Base-by-base conservation (phyloP, 1,140 invertebrate species). In the Drosophila setifemur region DNA sequence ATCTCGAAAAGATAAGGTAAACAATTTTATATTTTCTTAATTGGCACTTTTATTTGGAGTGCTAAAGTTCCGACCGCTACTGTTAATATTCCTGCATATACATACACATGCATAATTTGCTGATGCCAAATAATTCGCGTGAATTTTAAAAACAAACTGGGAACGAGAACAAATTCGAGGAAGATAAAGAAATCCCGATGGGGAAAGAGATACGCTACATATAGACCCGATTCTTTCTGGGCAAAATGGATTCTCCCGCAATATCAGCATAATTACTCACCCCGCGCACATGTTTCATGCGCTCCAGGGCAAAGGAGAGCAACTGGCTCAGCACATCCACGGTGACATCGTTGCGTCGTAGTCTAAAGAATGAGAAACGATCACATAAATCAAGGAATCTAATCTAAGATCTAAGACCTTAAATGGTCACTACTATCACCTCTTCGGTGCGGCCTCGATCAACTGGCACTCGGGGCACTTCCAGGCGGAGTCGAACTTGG, bases 381-480 rank as follows among this genome's bases (percentile, higher is more conserved):
- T 21, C 14, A 23, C 3, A 28, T 21, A n/a, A 16, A n/a, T 7
- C 1, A 1, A 7, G 26, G 18, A 50, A 14, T 11, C 6, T n/a
- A n/a, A n/a, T n/a, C n/a, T n/a, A n/a, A n/a, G n/a, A n/a, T n/a
- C n/a, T n/a, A n/a, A n/a, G n/a, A n/a, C n/a, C n/a, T n/a, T 3
- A 14, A 16, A 12, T 39, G 19, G 4, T 9, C 1, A n/a, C 1
- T 37, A 16, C 5, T 6, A 3, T 16, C 53, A 89, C 89, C 94
- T 71, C 95, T 95, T 43, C 93, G 93, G 91, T 94, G 96, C 90
- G 96, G 96, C 93, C 74, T 97, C 92, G 45, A 97, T 94, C 33
- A 93, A 91, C 66, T 95, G 92, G 91, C 97, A 98, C 90, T 98
- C 97, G 0, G 95, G 94, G 88, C 97, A 98, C 28, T 96, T 93